A percentile compares a stretch with the other conserved stretches of the same genome.
phyloP scores from a whole-genome alignment of 1,140 invertebrate genomes.

The Lucilia sericata region DNA sequence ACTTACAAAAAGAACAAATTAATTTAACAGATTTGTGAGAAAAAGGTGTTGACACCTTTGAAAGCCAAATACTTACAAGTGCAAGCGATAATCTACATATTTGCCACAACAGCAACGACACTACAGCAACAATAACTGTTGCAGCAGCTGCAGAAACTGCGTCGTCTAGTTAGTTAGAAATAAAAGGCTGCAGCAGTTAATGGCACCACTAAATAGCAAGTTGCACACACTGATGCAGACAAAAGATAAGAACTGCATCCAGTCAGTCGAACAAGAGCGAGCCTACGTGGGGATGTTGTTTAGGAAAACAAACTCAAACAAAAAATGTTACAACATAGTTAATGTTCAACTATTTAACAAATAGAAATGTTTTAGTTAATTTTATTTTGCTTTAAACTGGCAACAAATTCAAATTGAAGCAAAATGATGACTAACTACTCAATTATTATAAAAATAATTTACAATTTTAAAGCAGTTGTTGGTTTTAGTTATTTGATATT shows the following conservation, averaged over 20 bases:
- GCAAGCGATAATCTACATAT: conserved; percentile 30
- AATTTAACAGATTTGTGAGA: conserved; percentile 40
- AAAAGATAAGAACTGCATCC: conserved; percentile 2
- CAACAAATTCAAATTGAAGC: too few species aligned
- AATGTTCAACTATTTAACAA: conserved; percentile 19
- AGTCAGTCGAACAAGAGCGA: background rate
- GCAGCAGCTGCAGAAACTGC: background rate
- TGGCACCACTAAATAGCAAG: conserved; percentile 36
- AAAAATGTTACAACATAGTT: background rate
- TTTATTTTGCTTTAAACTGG: background rate
- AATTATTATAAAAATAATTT: conserved; percentile 1
- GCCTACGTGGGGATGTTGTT: conserved; percentile 1
- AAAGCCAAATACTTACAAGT: conserved; percentile 34
- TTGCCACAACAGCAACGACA: background rate
- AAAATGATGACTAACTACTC: conserved; percentile 21
- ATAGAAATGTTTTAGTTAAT: background rate
- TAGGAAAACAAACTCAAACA: background rate
- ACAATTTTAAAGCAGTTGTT: background rate
- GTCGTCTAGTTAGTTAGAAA: conserved; percentile 18
- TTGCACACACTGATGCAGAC: conserved; percentile 37
- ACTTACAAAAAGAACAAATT: conserved; percentile 24
- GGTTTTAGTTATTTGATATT: conserved; percentile 11
- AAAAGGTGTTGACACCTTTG: conserved; percentile 40
- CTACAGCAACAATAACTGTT: background rate
- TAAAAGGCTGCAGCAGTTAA: background rate